Percentiles rank a stretch among this genome's conserved stretches.
Conservation (phyloP, 2,797 vertebrate genomes). For the Zonotrichia albicollis region DNA sequence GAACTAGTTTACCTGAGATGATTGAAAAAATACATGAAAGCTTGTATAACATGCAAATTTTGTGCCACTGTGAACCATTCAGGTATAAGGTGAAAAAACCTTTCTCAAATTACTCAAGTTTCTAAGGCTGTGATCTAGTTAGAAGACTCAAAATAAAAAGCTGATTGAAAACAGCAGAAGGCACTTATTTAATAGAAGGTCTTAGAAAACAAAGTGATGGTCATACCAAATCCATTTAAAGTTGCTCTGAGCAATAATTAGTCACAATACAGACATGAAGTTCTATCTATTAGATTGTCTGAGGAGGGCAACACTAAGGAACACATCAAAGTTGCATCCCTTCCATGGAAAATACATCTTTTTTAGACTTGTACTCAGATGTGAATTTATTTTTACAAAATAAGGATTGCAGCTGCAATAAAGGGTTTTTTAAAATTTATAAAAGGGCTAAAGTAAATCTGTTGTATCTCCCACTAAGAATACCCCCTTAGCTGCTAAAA, state of each 20-base stretch:
- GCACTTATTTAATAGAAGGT: slow-evolving; percentile 57
- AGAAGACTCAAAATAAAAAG: slow-evolving; percentile 20
- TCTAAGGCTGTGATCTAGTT: slow-evolving; percentile 29
- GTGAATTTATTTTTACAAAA: neutral
- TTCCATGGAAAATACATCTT: neutral
- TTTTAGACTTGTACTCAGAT: neutral
- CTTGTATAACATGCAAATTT: neutral
- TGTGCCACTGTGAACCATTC: slow-evolving; percentile 20
- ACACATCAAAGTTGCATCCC: neutral
- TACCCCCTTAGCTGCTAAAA: neutral
- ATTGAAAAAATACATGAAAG: neutral
- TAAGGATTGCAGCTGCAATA: neutral
- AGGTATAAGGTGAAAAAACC: neutral
- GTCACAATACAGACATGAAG: slow-evolving; percentile 1
- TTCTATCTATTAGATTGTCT: slow-evolving; percentile 61
- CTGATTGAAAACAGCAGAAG: slow-evolving; percentile 59
- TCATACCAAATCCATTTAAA: slow-evolving; percentile 14
- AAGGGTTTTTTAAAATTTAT: neutral
- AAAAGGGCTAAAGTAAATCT: neutral
- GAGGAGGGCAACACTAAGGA: neutral
- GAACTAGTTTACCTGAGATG: slow-evolving; percentile 46
- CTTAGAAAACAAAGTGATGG: slow-evolving; percentile 20
- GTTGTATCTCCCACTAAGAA: neutral
- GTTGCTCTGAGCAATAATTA: slow-evolving; percentile 38
- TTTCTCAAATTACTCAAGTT: neutral